These are phyloP conservation scores for Andrena camellia DNA, from an alignment of 2,888 invertebrate species.

Conservation along the genomic window DNA sequence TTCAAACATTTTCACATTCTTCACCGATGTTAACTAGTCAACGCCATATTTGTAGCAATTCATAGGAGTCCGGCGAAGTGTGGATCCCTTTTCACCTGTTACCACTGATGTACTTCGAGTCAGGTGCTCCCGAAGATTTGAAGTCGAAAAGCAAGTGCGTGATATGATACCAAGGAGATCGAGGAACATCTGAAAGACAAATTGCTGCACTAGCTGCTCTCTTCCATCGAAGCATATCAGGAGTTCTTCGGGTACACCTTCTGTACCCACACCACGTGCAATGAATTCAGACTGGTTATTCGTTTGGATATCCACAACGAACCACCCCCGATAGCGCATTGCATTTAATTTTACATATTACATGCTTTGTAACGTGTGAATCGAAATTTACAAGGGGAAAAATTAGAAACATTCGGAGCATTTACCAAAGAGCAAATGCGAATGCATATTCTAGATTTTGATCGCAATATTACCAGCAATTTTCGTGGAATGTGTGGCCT, in stretches of 20 bases:
- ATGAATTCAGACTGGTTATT: not conserved
- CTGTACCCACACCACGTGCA: not conserved
- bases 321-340: too few species aligned
- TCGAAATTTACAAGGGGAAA: not conserved
- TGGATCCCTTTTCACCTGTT: constrained; percentile 8
- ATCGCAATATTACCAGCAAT: not conserved
- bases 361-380: too few species aligned
- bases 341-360: too few species aligned
- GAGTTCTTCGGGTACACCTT: constrained; percentile 6
- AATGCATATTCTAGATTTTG: not conserved
- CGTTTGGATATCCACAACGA: not conserved
- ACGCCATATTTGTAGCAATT: constrained; percentile 6
- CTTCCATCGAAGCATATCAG: not conserved
- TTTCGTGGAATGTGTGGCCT: not conserved
- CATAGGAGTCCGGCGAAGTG: not conserved
- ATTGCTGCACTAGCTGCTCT: constrained; percentile 15
- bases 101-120: not conserved
- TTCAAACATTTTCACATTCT: not conserved
- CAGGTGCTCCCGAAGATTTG: not conserved
- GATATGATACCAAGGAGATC: constrained; percentile 12
- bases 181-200: constrained; percentile 22
- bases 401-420: not conserved
- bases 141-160: constrained; percentile 6
- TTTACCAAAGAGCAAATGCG: not conserved
- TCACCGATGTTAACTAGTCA: not conserved